Conservation (phyloP, 2,113 vertebrate genomes). For the Scolopax mira region DNA sequence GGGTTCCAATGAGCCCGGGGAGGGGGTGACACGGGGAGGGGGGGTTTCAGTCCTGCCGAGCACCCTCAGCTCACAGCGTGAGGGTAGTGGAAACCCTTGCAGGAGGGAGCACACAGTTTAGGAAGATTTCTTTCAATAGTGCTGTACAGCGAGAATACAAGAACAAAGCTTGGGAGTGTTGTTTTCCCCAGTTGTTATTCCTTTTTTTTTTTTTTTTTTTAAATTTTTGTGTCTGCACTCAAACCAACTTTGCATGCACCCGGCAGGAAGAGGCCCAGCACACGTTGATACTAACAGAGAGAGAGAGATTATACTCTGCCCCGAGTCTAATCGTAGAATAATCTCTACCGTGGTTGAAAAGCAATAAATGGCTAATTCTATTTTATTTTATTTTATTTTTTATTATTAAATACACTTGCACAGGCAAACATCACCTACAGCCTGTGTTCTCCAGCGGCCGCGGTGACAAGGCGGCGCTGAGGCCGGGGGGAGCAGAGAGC, state of each 20-base stretch:
- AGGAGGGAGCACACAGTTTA: rapidly evolving
- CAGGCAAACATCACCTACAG: not conserved
- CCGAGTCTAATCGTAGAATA: not conserved
- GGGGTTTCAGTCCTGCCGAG: not conserved
- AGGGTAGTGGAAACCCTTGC: not conserved
- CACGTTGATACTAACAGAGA: not conserved
- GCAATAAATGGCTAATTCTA: slow-evolving; percentile 59
- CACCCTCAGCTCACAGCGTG: rapidly evolving
- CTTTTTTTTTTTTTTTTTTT: not conserved
- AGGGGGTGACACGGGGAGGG: not conserved
- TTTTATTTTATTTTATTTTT: not conserved
- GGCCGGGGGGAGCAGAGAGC: not conserved
- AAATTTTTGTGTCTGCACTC: not conserved
- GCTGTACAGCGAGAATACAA: not conserved
- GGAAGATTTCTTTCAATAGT: not conserved
- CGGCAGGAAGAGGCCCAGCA: not conserved
- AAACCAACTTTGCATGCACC: not conserved
- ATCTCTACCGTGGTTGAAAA: slow-evolving; percentile 34
- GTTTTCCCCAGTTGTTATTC: not conserved
- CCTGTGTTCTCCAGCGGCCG: not conserved
- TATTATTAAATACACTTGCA: not conserved
- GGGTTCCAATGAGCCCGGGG: not conserved
- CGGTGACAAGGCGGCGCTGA: not conserved
- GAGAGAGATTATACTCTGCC: not conserved
- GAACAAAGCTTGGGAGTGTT: not conserved